Conservation (phyloP, 1,140 invertebrate species). For the Eriosoma lanigerum region DNA sequence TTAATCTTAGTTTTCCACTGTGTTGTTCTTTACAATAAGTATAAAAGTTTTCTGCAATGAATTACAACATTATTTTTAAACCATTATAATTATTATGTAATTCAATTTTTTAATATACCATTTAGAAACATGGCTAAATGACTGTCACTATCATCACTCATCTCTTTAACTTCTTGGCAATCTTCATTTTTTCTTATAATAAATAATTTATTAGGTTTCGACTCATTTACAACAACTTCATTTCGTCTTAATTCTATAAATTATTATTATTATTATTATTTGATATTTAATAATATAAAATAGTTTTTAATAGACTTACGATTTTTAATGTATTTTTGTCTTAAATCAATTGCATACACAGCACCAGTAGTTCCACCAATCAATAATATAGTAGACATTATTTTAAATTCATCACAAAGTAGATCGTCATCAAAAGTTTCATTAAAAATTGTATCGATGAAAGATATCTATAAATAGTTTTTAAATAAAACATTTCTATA, state of each 20-base stretch:
- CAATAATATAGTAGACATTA: slow-evolving; percentile 33
- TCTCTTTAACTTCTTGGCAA: slow-evolving; percentile 42
- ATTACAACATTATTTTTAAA: not conserved
- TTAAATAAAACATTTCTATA: not conserved
- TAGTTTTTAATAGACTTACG: not conserved
- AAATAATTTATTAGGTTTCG: slow-evolving; percentile 22
- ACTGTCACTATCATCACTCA: slow-evolving; percentile 27
- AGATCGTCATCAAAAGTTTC: not conserved
- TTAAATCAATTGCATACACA: slow-evolving; percentile 28
- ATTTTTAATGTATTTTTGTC: slow-evolving; percentile 11
- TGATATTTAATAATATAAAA: not conserved
- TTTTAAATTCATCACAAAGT: slow-evolving; percentile 43
- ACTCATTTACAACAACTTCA: slow-evolving; percentile 37
- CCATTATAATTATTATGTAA: not conserved
- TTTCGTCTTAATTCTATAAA: slow-evolving; percentile 26
- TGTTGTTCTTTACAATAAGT: slow-evolving; percentile 34
- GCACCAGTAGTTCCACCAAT: slow-evolving; percentile 9
- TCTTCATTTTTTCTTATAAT: slow-evolving; percentile 30
- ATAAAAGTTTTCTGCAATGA: slow-evolving; percentile 40
- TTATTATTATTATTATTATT: no score
- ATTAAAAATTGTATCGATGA: slow-evolving; percentile 16
- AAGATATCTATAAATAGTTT: slow-evolving; percentile 14
- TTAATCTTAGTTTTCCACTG: slow-evolving; percentile 1
- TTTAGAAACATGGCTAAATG: slow-evolving; percentile 47
- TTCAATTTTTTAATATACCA: not conserved